Base-by-base conservation (phyloP, 2,113 vertebrate genomes). In the Otolemur garnettii region DNA sequence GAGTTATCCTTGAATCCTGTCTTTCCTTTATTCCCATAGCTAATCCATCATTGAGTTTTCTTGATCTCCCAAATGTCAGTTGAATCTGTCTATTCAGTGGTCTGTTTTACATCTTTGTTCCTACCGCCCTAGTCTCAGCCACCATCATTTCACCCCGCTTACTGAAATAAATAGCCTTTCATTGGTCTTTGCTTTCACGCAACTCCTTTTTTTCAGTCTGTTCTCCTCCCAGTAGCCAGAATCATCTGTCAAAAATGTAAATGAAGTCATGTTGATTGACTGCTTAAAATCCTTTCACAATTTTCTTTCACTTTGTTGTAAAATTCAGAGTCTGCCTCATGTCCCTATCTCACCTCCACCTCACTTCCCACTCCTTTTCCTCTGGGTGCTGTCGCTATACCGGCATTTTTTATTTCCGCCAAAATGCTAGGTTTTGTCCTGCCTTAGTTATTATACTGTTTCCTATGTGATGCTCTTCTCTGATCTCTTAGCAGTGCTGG, bases 191-290 rank as follows among this genome's bases (percentile, higher is more conserved):
- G 35, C 35, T 85, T 85, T 92, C 8, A 77, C 75, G 87, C 8
- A 30, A 13, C 53, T 71, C n/a, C 0, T 45, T 30, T 81, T 80
- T n/a, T 55, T 92, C n/a, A 77, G 30, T 91, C 53, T 12, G 19
- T 96, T 90, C 33, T 71, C 38, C 14, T 91, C 38, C 66, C 28
- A 68, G 72, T 86, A 59, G 22, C 74, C 55, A 83, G 62, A 79
- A 83, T 53, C 26, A 71, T 72, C 69, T 91, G 89, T 93, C 80
- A 30, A 60, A 94, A 66, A 74, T 80, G 77, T 60, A 83, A 78
- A 57, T 83, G 55, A 60, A 80, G 42, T 55, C 50, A 53, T 60
- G 38, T 24, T 30, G 80, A 15, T 79, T 85, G 64, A 60, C 53
- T 93, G 82, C 64, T 66, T 92, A 72, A 79, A 85, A 64, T 77